Base-by-base conservation (phyloP, 2,888 invertebrate genomes). In the Polymixis flavicincta region DNA sequence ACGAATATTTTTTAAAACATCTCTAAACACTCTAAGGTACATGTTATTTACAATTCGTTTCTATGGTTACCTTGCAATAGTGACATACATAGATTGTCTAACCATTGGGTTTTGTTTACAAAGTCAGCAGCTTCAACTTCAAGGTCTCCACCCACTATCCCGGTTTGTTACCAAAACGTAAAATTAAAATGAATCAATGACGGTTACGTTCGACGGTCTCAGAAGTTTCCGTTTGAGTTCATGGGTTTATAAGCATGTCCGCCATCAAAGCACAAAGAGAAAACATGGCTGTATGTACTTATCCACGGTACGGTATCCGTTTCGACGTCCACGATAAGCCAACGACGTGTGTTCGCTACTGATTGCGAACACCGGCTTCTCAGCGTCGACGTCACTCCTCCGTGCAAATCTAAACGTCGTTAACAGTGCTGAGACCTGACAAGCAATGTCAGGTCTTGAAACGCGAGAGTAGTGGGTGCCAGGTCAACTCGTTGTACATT, bases 1-100 rank as follows among this genome's bases (percentile, higher is more conserved):
- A 42, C 22, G 45, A 60, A 45, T 32, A 61, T 37, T 54, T 78
- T 28, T 22, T 42, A 22, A 11, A 17, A 19, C 25, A 37, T 22
- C 45, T 57, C 77, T 48, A 22, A 42, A 54, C 57, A 74, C 75
- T 52, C n/a, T 9, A 17, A 1, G 6, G 45, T 37, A 71, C 74
- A 74, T 84, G 61, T 70, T 85, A 84, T 84, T 78, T 78, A 71
- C 55, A 69, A 50, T 25, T 66, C n/a, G 85, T 85, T 78, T 45
- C 84, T 65, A 85, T 84, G 76, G 85, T 73, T 61, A 85, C 85
- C 59, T n/a, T 17, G 37, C 55, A 19, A 54, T 63, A 57, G 37
- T 59, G 37, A 63, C 66, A 42, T 54, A 45, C 11, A 14, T 45
- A 45, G 13, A 48, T 32, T 19, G 1, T 19, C 17, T 42, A 28